Evolutionary conservation across 53 echinoderm and acorn worm species (phyloP).

Genomic region (Henricia sp.): DNA sequence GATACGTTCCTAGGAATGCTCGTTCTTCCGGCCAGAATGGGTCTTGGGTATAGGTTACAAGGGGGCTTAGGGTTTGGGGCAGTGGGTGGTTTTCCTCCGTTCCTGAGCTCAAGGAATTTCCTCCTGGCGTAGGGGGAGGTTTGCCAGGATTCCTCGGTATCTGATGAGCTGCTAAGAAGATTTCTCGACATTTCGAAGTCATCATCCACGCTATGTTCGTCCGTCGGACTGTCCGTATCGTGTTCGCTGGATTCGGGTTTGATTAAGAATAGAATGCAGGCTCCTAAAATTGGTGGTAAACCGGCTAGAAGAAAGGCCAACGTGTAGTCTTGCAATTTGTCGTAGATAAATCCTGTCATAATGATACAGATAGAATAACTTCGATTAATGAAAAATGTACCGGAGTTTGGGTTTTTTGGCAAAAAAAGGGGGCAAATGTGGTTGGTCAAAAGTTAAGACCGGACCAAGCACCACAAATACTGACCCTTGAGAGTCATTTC

Average conservation of each 20-base stretch:
- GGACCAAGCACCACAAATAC: too few species aligned
- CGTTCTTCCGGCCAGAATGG: conserved; percentile 5
- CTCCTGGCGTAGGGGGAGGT: conserved; percentile 30
- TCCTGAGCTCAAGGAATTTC: not conserved
- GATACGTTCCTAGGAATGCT: conserved; percentile 37
- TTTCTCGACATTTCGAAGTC: conserved; percentile 29
- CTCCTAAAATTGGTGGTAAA: conserved; percentile 80
- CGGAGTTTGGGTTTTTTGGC: not conserved
- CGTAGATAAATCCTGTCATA: conserved; percentile 79
- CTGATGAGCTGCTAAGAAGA: conserved; percentile 35
- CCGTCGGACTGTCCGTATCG: conserved; percentile 26
- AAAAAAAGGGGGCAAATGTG: too few species aligned
- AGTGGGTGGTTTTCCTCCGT: not conserved
- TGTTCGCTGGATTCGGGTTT: conserved; percentile 12
- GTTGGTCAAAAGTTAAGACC: too few species aligned
- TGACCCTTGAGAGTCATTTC: too few species aligned
- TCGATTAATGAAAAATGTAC: not conserved
- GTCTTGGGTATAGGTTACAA: conserved; percentile 2
- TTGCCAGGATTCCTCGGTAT: conserved; percentile 19
- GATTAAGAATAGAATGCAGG: conserved; percentile 83
- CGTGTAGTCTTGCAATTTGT: conserved; percentile 69
- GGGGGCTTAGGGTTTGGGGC: not conserved
- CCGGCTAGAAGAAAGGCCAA: conserved; percentile 87
- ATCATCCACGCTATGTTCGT: conserved; percentile 10
- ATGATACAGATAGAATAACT: not conserved